Conservation (phyloP, 2,113 vertebrate genomes). For the Chaetura pelagica region DNA sequence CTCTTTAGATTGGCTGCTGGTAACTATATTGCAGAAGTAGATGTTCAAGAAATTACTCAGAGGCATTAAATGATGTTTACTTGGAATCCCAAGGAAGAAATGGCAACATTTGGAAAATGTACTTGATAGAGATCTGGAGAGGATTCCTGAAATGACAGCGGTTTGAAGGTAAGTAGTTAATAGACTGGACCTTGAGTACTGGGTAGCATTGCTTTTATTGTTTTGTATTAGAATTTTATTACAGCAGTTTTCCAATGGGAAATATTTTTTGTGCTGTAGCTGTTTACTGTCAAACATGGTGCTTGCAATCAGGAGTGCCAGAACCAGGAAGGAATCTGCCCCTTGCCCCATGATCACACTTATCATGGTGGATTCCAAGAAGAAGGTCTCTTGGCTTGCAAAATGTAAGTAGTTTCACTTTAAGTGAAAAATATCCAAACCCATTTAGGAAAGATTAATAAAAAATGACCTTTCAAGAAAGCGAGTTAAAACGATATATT, state of each 20-base stretch:
- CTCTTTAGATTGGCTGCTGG: not conserved
- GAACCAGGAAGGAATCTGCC: not conserved
- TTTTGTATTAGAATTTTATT: not conserved
- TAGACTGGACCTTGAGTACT: not conserved
- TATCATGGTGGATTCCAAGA: not conserved
- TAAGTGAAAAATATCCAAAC: slow-evolving; percentile 23
- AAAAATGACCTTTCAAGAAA: slow-evolving; percentile 34
- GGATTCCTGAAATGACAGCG: not conserved
- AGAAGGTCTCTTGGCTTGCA: not conserved
- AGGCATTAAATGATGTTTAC: not conserved
- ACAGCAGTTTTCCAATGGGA: not conserved
- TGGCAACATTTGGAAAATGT: not conserved
- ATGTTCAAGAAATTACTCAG: not conserved
- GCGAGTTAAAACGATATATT: not conserved
- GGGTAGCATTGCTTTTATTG: not conserved
- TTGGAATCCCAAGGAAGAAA: not conserved
- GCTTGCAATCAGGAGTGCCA: not conserved
- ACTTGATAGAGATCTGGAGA: not conserved
- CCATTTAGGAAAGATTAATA: slow-evolving; percentile 23
- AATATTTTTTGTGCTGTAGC: not conserved
- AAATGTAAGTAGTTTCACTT: not conserved
- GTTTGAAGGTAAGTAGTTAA: not conserved
- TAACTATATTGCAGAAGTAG: not conserved
- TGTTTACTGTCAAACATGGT: not conserved
- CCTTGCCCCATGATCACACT: not conserved